Base-by-base conservation (phyloP, 2,888 invertebrate species). In the Creontiades dilutus region DNA sequence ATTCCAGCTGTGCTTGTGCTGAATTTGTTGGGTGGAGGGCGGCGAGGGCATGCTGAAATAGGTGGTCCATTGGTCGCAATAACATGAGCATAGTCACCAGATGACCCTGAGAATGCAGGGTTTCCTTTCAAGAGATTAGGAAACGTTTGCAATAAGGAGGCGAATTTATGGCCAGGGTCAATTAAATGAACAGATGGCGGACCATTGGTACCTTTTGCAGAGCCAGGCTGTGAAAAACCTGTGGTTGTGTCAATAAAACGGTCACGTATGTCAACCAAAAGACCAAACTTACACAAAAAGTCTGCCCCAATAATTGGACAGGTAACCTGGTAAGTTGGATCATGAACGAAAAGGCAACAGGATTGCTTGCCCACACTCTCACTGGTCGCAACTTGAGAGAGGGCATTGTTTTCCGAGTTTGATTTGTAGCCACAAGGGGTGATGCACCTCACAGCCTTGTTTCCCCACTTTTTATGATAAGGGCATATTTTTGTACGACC, bases 1-100 rank as follows among this genome's bases (percentile, higher is more conserved):
- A 93, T 90, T 93, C 93, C 4, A 91, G 89, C 89, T 92, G 92
- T 0, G 91, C 92, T 37, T 91, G 86, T 11, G 55, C 90, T 87
- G n/a, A 68, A 92, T 47, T 85, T 57, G 37, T 37, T 91, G 57
- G 90, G 84, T 13, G 88, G 52, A 14, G 92, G 84, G 3, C 92
- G 90, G 12, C 92, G 90, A 9, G 92, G 90, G 46, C 90, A 86
- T 3, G 91, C 90, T 76, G 68, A 89, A 14, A 91, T 91, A 7
- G 92, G 92, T 47, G 91, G 90, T 19, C 92, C 92, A 28, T n/a
- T 84, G 0, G 90, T 90, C 16, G 23, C 47, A 13, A 90, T 90
- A 12, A 27, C 47, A 23, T 90, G 86, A 46, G 27, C 11, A 84
- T 14, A 84, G 16, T 84, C 57, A 27, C 13, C 14, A 7, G 3